These are phyloP conservation scores for Monopis laevigella DNA, from an alignment of 2,888 invertebrate species.

Conservation along the genomic window DNA sequence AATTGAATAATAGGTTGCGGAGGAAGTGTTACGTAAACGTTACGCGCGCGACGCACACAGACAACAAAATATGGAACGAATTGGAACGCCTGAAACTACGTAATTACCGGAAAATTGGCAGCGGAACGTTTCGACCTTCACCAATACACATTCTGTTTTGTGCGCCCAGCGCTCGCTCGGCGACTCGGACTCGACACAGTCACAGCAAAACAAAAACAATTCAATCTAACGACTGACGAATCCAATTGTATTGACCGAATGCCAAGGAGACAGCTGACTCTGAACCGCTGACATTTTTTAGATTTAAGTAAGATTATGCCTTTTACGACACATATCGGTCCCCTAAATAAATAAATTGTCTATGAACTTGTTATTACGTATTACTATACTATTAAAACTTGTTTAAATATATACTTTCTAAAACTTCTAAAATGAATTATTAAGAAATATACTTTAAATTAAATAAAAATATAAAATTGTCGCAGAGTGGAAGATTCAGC, in stretches of 20 bases:
- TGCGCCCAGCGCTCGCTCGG: conserved; percentile 56
- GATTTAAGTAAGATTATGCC: conserved; percentile 2
- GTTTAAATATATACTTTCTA: too few species aligned
- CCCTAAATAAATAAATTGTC: too few species aligned
- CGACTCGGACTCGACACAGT: conserved; percentile 33
- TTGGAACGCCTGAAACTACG: conserved; percentile 7
- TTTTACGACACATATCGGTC: not conserved
- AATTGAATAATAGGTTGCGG: not conserved
- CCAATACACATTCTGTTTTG: conserved; percentile 53
- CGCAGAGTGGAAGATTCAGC: too few species aligned
- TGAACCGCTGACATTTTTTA: too few species aligned
- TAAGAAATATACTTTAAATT: too few species aligned
- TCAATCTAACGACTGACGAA: not conserved
- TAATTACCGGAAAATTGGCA: conserved; percentile 22
- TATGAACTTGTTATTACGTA: too few species aligned
- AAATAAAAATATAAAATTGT: too few species aligned
- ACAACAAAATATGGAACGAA: conserved; percentile 14
- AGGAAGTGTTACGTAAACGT: conserved; percentile 29
- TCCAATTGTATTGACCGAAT: conserved; percentile 5
- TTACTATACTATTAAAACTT: too few species aligned
- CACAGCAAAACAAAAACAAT: conserved; percentile 34
- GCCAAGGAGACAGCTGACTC: conserved; percentile 10
- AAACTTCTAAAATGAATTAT: too few species aligned
- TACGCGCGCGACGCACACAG: conserved; percentile 20
- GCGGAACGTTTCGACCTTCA: conserved; percentile 36